These are phyloP conservation scores for Zosterops pallidus DNA, from an alignment of 2,113 vertebrate species.

Conservation along the genomic window DNA sequence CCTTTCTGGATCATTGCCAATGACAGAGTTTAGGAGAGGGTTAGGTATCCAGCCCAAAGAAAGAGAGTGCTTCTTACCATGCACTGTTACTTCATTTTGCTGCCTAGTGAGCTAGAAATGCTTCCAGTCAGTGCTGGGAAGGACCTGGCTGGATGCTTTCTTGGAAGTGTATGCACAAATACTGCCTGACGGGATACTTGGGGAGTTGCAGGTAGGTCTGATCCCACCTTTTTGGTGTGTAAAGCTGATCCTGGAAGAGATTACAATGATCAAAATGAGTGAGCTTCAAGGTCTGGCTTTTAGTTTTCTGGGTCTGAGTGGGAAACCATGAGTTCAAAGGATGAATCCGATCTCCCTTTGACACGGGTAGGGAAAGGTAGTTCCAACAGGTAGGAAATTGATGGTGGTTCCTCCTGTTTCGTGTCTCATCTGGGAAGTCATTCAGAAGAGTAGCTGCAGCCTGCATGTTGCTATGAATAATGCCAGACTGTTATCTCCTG, in stretches of 20 bases:
- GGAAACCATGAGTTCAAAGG: fast-evolving
- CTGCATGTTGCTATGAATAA: not conserved
- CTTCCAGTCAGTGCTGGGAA: not conserved
- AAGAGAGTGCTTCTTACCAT: not conserved
- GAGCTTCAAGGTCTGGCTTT: not conserved
- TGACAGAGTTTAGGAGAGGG: not conserved
- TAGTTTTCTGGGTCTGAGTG: not conserved
- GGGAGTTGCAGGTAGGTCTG: not conserved
- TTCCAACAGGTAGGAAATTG: not conserved
- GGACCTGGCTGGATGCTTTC: not conserved
- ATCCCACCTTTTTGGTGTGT: not conserved
- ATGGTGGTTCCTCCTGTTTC: not conserved
- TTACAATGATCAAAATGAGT: not conserved
- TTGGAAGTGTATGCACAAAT: not conserved
- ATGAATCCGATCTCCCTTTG: fast-evolving
- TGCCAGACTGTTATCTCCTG: no score
- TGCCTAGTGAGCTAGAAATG: not conserved
- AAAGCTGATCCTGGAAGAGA: not conserved
- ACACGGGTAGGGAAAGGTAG: not conserved
- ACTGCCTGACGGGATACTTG: not conserved
- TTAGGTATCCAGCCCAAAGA: not conserved
- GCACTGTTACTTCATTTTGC: not conserved
- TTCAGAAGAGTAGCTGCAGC: not conserved
- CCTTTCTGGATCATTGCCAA: not conserved
- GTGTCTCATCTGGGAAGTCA: not conserved